Base-by-base conservation (phyloP, 2,113 vertebrate genomes). In the Euleptes europaea region DNA sequence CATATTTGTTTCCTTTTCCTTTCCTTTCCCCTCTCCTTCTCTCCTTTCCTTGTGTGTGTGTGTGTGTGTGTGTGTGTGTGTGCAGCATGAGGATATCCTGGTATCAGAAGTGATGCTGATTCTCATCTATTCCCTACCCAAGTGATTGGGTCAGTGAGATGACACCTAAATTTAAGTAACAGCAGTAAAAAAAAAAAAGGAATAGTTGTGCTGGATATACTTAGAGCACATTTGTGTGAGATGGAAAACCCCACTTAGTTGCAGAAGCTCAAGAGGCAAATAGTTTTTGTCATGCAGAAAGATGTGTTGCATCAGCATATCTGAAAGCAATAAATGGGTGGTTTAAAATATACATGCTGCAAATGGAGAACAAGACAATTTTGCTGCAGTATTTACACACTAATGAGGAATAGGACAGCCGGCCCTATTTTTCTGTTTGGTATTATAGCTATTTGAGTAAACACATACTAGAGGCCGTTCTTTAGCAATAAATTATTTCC, bases 161-260 rank as follows among this genome's bases (percentile, higher is more conserved):
- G 54, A n/a, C 69, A 84, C 80, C 47, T 71, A 0, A 80, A 67
- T 79, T 33, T 80, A 67, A 87, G 38, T 47, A 79, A 33, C 51
- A 63, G 79, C 40, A 14, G 78, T 82, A 23, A 86, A 86, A 82
- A 42, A 86, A 23, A 86, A 86, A 82, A 42, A 86, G 85, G 86
- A 57, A 23, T 57, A 21, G 19, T 57, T 89, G 44, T 84, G 81
- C 63, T 91, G 79, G 49, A 1, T 74, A 38, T 73, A 74, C 89
- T 74, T 77, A 70, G 72, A 86, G 84, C 66, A 86, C 38, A 81
- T 85, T 72, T 88, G 44, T 83, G 5, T 84, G 63, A 88, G 54
- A 80, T 89, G 38, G 47, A 86, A 71, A 63, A 40, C 14, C 3
- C 33, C 75, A 72, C 75, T 84, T 88, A 88, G 84, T 87, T 89